Percentiles rank a stretch among this genome's conserved stretches.
These are phyloP conservation scores for Drosophila greeni DNA, from an alignment of 2,888 invertebrate genomes.

Conservation along the genomic window DNA sequence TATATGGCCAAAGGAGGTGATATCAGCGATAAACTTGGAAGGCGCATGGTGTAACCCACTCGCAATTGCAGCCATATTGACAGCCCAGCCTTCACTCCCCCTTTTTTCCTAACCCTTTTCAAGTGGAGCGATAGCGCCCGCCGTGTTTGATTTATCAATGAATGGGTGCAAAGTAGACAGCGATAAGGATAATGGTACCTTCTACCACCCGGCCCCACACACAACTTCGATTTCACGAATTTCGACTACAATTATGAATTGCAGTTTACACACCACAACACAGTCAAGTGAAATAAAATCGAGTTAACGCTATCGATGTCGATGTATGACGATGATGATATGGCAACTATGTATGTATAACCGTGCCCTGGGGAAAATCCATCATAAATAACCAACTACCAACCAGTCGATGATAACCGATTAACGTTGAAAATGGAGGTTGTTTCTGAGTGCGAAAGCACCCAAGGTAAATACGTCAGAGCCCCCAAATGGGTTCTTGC, in stretches of 20 bases:
- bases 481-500: slow-evolving; percentile 14
- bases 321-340: slow-evolving; percentile 51
- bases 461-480: slow-evolving; percentile 25
- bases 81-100: slow-evolving; percentile 12
- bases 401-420: slow-evolving; percentile 18
- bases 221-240: slow-evolving; percentile 27
- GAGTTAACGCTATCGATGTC: slow-evolving; percentile 28
- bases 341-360: slow-evolving; percentile 53
- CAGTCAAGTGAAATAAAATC: slow-evolving; percentile 35
- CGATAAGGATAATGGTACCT: slow-evolving; percentile 48
- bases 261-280: slow-evolving; percentile 14
- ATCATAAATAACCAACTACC: slow-evolving; percentile 36
- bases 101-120: slow-evolving; percentile 3
- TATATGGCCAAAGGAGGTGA: slow-evolving; percentile 20
- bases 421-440: slow-evolving; percentile 2
- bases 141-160: slow-evolving; percentile 60
- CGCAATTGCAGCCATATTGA: slow-evolving; percentile 28
- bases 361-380: slow-evolving; percentile 46
- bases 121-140: slow-evolving; percentile 20
- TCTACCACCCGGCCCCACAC: slow-evolving; percentile 5
- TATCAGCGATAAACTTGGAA: slow-evolving; percentile 39
- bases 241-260: slow-evolving; percentile 28
- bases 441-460: slow-evolving; percentile 6
- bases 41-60: slow-evolving; percentile 37
- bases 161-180: slow-evolving; percentile 51